Evolutionary conservation across 2,797 vertebrate species (phyloP).

Genomic region (Cynodonichthys magdalenae): DNA sequence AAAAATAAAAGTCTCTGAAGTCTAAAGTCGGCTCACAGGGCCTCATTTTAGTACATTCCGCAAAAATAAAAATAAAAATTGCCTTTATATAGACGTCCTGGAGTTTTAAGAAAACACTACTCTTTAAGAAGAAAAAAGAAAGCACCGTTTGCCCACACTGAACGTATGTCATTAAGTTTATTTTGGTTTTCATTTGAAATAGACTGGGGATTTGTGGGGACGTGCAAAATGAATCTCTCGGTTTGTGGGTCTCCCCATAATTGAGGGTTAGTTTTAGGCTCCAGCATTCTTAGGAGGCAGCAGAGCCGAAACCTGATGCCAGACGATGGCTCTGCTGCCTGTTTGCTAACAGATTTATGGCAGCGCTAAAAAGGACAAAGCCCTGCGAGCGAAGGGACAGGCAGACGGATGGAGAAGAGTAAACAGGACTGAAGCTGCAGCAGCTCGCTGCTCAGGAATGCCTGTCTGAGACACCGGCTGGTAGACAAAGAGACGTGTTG

Average conservation of each 20-base stretch:
- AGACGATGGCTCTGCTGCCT: slow-evolving; percentile 73
- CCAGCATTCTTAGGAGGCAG: slow-evolving; percentile 77
- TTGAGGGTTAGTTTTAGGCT: slow-evolving; percentile 79
- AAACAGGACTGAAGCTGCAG: slow-evolving; percentile 69
- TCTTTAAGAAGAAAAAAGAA: slow-evolving; percentile 54
- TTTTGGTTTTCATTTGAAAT: slow-evolving; percentile 86
- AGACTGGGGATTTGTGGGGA: slow-evolving; percentile 79
- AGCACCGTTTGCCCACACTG: slow-evolving; percentile 72
- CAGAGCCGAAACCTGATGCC: slow-evolving; percentile 80
- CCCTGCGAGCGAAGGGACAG: slow-evolving; percentile 52
- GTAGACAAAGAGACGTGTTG: slow-evolving; percentile 75
- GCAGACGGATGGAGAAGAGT: slow-evolving; percentile 70
- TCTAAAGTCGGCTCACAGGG: slow-evolving; percentile 62
- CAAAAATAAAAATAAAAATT: slow-evolving; percentile 59
- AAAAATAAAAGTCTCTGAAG: slow-evolving; percentile 47
- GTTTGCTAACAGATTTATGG: slow-evolving; percentile 87
- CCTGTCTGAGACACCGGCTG: slow-evolving; percentile 66
- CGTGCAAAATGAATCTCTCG: slow-evolving; percentile 72
- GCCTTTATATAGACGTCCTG: slow-evolving; percentile 73
- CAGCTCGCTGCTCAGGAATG: slow-evolving; percentile 75
- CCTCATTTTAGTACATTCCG: slow-evolving; percentile 60
- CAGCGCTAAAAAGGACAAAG: slow-evolving; percentile 81
- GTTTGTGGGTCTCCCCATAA: slow-evolving; percentile 80
- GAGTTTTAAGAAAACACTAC: slow-evolving; percentile 70
- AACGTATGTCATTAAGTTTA: slow-evolving; percentile 85